These are phyloP conservation scores for Tachyglossus aculeatus DNA, from an alignment of 2,797 vertebrate species.

Conservation along the genomic window DNA sequence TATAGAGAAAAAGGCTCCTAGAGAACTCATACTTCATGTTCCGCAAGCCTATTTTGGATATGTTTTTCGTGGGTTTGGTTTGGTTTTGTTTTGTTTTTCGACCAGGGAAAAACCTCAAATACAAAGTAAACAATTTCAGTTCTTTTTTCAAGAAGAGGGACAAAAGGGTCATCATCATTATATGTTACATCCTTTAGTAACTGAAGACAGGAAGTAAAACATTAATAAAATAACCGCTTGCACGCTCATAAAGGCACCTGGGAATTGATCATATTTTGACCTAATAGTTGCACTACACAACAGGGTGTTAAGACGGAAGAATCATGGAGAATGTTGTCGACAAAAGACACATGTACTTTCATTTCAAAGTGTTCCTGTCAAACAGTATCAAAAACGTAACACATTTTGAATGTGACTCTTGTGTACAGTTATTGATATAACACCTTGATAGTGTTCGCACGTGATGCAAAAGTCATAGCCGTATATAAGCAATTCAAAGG, in stretches of 20 bases:
- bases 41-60: slow-evolving; percentile 59
- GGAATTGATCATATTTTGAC: slow-evolving; percentile 59
- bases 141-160: slow-evolving; percentile 49
- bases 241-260: slow-evolving; percentile 50
- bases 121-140: slow-evolving; percentile 43
- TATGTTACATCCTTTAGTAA: not conserved
- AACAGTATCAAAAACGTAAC: slow-evolving; percentile 68
- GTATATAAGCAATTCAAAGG: slow-evolving; percentile 64
- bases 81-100: slow-evolving; percentile 69
- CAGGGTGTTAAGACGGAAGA: slow-evolving; percentile 41
- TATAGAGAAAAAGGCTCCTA: slow-evolving; percentile 62
- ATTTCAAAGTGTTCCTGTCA: slow-evolving; percentile 64
- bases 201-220: slow-evolving; percentile 36
- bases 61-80: too few species aligned
- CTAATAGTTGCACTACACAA: slow-evolving; percentile 33
- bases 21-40: slow-evolving; percentile 54
- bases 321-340: slow-evolving; percentile 49
- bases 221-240: slow-evolving; percentile 39
- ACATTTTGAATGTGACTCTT: slow-evolving; percentile 68
- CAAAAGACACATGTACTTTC: slow-evolving; percentile 61
- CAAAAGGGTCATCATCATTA: slow-evolving; percentile 32
- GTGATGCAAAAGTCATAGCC: slow-evolving; percentile 66
- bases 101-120: slow-evolving; percentile 66
- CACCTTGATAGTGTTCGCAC: slow-evolving; percentile 67
- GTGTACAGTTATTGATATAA: slow-evolving; percentile 68